Evolutionary conservation across 2,797 vertebrate genomes (phyloP).

Genomic region (Parauchenoglanis punctatus): DNA sequence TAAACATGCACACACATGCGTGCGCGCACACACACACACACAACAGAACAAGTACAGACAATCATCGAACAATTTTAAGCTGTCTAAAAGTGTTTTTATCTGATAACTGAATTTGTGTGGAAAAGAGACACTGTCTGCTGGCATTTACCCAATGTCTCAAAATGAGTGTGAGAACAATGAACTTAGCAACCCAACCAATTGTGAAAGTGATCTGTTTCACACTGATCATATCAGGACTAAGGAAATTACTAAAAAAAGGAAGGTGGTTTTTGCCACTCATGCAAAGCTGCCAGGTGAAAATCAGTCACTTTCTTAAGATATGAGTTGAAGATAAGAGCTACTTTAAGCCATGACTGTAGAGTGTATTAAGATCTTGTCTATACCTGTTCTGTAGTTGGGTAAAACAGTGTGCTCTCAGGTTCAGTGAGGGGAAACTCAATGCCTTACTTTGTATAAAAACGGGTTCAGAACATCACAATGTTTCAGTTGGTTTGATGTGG

Average conservation of each 20-base stretch:
- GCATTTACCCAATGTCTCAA: background rate
- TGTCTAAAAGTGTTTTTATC: background rate
- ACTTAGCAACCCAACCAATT: background rate
- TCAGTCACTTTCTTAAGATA: background rate
- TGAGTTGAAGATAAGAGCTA: background rate
- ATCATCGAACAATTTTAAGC: background rate
- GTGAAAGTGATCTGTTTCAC: background rate
- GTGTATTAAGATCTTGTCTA: slow-evolving; percentile 20
- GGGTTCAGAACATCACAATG: background rate
- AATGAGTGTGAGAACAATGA: background rate
- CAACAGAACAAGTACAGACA: background rate
- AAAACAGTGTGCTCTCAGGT: slow-evolving; percentile 9
- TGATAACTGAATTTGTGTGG: background rate
- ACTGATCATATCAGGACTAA: slow-evolving; percentile 1
- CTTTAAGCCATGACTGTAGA: background rate
- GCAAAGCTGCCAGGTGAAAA: background rate
- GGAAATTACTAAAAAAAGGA: background rate
- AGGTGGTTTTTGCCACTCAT: background rate
- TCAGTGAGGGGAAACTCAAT: slow-evolving; percentile 6
- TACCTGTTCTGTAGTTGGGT: slow-evolving; percentile 26
- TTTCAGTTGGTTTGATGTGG: slow-evolving; percentile 6
- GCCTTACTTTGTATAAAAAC: background rate
- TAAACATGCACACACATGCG: background rate
- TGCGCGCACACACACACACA: background rate
- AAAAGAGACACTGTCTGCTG: background rate